Evolutionary conservation across 2,113 vertebrate species (phyloP).

Genomic region (Malaclemys terrapin): DNA sequence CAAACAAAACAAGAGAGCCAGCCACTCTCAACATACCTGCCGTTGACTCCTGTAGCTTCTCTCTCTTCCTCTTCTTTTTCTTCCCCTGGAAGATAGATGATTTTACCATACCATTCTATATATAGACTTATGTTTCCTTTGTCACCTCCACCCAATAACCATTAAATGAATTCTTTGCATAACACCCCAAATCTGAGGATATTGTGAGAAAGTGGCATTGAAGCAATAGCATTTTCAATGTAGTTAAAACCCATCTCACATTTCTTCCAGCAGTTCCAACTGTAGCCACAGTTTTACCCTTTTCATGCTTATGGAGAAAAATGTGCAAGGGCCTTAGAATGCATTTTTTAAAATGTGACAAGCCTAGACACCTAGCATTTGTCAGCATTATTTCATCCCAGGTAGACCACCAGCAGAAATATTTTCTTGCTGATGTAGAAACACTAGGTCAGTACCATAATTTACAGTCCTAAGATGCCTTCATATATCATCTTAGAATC

Average conservation of each 20-base stretch:
- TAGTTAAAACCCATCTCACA: neutral
- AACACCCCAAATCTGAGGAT: neutral
- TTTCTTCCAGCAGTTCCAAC: neutral
- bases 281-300: neutral
- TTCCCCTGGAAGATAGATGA: constrained; percentile 92
- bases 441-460: constrained; percentile 24
- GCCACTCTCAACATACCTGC: constrained; percentile 84
- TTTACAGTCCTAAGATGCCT: constrained; percentile 50
- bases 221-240: neutral
- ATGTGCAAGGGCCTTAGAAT: neutral
- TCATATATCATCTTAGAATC: constrained; percentile 48
- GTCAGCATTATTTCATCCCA: neutral
- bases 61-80: constrained; percentile 99
- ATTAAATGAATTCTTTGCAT: neutral
- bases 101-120: neutral
- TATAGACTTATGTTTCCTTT: neutral
- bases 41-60: constrained; percentile 97
- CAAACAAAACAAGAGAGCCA: neutral
- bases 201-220: neutral
- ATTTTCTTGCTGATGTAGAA: neutral
- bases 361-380: neutral
- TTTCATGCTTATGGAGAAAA: neutral
- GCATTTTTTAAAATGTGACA: constrained; percentile 2
- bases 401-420: neutral
- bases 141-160: neutral